Percentiles rank a stretch among this genome's conserved stretches.
phyloP scores from a whole-genome alignment of 2,888 invertebrate genomes.

The Icerya purchasi region DNA sequence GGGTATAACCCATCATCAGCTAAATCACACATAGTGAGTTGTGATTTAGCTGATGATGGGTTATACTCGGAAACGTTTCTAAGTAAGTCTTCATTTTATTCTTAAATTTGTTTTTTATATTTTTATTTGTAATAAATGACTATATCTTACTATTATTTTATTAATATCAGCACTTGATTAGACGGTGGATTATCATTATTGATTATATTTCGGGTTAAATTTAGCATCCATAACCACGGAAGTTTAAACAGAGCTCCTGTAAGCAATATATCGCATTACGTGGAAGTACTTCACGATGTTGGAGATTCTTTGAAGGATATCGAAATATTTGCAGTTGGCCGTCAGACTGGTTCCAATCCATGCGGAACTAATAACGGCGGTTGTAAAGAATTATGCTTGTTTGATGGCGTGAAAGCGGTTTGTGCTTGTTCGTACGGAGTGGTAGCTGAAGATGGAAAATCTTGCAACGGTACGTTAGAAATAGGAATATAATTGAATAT shows the following conservation, averaged over 20 bases:
- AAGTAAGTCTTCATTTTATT: no score
- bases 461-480: conserved; percentile 41
- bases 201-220: not conserved
- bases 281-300: conserved; percentile 13
- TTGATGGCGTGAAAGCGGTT: conserved; percentile 39
- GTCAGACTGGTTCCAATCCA: conserved; percentile 37
- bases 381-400: conserved; percentile 60
- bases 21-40: no score
- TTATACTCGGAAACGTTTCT: no score
- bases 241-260: conserved; percentile 11
- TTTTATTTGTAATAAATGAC: no score
- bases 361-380: conserved; percentile 44
- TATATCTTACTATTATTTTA: no score
- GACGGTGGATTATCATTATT: no score
- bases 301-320: conserved; percentile 18
- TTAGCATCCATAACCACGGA: conserved; percentile 3
- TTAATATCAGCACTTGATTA: no score
- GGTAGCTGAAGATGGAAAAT: conserved; percentile 38
- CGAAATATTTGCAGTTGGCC: conserved; percentile 30
- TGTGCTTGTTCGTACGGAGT: conserved; percentile 71
- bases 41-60: no score
- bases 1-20: no score
- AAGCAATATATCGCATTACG: conserved; percentile 32
- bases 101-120: no score
- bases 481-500: no score